Evolutionary conservation across 2,113 vertebrate species (phyloP), one percentile per base, ranked within the genome.

Genomic region (Mirounga angustirostris): DNA sequence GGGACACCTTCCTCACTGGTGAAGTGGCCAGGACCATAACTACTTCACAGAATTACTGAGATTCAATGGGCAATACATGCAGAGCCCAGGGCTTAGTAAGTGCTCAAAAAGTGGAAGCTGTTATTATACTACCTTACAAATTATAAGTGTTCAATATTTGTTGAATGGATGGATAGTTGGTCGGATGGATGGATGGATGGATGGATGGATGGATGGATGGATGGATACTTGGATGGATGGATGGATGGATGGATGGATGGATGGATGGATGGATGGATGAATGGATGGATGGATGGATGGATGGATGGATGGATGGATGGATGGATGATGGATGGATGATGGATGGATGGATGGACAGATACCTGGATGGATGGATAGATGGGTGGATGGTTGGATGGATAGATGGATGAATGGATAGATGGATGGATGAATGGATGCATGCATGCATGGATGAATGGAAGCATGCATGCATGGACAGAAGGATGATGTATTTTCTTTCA

Each of bases 21-120:
- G 19, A 89, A 36, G 85, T 0, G 2, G 36, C n/a, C 61, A 2
- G 0, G 1, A 24, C 5, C 11, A n/a, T 5, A 54, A 28, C 59
- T 4, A 69, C 80, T 26, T 24, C 79, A 12, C 0, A 43, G 65
- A 40, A 15, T 33, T 58, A 5, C 7, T 89, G 80, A 81, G 43
- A 65, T 33, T 21, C 61, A 61, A 74, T 14, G 7, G 36, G 40
- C 0, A 16, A 4, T 24, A 36, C 65, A 8, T 3, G 10, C 18
- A 50, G 26, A 81, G 21, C 52, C 33, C 33, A 56, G 63, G 58
- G 54, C 30, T 86, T 4, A 43, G 46, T 40, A 46, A 76, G 30
- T 16, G 2, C 26, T 52, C 84, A 59, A 36, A 84, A 59, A 43
- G 15, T 14, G 43, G 16, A 73, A 36, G 33, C 10, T 56, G n/a